Conservation (phyloP, 2,888 invertebrate genomes). For the Quadroppia sp. region DNA sequence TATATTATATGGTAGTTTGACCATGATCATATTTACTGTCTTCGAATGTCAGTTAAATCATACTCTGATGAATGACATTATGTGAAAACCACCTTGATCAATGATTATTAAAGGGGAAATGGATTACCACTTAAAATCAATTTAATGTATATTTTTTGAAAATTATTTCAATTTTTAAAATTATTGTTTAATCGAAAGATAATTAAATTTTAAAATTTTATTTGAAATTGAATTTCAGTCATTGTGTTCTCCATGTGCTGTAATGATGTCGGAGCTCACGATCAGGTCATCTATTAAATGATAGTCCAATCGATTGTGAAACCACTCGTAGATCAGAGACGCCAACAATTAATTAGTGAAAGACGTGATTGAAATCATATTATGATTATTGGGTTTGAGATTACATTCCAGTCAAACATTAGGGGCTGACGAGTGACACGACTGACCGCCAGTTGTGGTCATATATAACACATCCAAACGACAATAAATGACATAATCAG, state of each 20-base stretch:
- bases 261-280: neutral
- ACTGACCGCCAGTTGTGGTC: neutral
- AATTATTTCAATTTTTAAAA: too few species aligned
- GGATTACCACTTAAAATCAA: too few species aligned
- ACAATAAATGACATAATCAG: neutral
- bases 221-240: neutral
- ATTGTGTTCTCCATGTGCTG: neutral
- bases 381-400: neutral
- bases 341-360: constrained; percentile 5
- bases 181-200: neutral
- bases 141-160: too few species aligned
- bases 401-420: neutral
- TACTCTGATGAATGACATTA: too few species aligned
- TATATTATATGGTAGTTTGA: too few species aligned
- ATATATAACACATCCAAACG: neutral
- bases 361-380: constrained; percentile 1
- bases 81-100: too few species aligned
- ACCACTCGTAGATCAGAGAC: neutral
- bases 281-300: neutral
- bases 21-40: too few species aligned
- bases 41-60: too few species aligned
- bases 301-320: neutral
- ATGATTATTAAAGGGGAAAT: too few species aligned
- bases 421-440: neutral
- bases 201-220: neutral